These are phyloP conservation scores for Parazoanthus atlanticus DNA, from an alignment of 92 coral and sea anemone species.

Conservation along the genomic window DNA sequence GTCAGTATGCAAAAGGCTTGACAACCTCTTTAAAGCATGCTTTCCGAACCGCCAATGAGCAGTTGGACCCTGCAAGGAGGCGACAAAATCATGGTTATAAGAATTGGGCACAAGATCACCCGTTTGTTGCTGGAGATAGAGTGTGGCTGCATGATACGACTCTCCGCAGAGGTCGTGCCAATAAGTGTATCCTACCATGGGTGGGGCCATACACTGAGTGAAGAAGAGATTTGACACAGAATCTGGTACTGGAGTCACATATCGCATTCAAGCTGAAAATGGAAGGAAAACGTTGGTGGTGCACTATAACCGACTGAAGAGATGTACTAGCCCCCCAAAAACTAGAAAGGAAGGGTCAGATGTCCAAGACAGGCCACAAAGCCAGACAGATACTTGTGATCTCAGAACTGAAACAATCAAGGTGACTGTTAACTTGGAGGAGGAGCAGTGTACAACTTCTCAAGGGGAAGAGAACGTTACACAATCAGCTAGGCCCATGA, in stretches of 20 bases:
- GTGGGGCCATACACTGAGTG: conserved; percentile 44
- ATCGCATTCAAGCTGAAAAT: background rate
- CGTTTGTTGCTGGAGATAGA: conserved; percentile 31
- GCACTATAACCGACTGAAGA: conserved; percentile 3
- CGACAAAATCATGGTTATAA: conserved; percentile 32
- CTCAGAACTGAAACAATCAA: background rate
- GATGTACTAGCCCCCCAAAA: background rate
- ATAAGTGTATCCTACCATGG: conserved; percentile 45
- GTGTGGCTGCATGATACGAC: conserved; percentile 44
- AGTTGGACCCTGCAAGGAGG: conserved; percentile 18
- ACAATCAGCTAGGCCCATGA: too few species aligned
- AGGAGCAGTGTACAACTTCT: background rate
- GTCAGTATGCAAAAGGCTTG: background rate
- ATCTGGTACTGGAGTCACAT: background rate
- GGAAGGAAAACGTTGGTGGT: background rate
- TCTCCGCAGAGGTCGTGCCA: conserved; percentile 41
- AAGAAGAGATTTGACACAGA: conserved; percentile 39
- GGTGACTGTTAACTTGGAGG: background rate
- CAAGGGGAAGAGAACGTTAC: too few species aligned
- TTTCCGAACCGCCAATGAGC: conserved; percentile 31
- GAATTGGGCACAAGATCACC: conserved; percentile 28
- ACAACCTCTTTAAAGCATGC: background rate
- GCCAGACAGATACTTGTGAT: background rate
- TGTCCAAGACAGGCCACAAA: conserved; percentile 7
- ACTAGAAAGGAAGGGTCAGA: background rate